Conservation (phyloP, 2,113 vertebrate genomes). For the Hucho hucho region DNA sequence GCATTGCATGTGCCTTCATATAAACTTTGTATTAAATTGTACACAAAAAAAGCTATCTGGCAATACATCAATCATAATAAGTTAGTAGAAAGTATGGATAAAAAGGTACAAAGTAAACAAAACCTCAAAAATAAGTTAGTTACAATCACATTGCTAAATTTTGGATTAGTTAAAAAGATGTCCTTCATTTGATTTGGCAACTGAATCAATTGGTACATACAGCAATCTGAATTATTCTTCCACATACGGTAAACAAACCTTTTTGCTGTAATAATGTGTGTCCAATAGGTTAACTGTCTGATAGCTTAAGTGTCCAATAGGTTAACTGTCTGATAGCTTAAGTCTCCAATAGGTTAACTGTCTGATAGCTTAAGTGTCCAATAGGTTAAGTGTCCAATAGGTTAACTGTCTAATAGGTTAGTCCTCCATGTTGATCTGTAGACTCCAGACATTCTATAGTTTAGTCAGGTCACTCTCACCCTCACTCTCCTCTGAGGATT, state of each 20-base stretch:
- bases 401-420: neutral
- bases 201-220: neutral
- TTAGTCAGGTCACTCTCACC: neutral
- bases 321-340: too few relatives aligned
- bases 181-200: neutral
- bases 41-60: neutral
- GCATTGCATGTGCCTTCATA: neutral
- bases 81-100: neutral
- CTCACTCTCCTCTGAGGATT: conserved; percentile 1
- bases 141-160: neutral
- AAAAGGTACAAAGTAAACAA: neutral
- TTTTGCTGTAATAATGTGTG: neutral
- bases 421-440: conserved; percentile 1
- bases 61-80: neutral
- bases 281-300: neutral
- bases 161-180: neutral
- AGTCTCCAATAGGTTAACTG: too few relatives aligned
- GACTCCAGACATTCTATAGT: conserved; percentile 3
- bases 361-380: neutral
- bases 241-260: neutral
- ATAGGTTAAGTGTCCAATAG: too few relatives aligned
- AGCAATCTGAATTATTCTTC: neutral
- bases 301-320: too few relatives aligned
- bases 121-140: neutral
- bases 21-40: neutral